Percentiles rank a stretch among this genome's conserved stretches.
Evolutionary conservation across 2,888 invertebrate species (phyloP).

Genomic region (Eutolmus rufibarbis): DNA sequence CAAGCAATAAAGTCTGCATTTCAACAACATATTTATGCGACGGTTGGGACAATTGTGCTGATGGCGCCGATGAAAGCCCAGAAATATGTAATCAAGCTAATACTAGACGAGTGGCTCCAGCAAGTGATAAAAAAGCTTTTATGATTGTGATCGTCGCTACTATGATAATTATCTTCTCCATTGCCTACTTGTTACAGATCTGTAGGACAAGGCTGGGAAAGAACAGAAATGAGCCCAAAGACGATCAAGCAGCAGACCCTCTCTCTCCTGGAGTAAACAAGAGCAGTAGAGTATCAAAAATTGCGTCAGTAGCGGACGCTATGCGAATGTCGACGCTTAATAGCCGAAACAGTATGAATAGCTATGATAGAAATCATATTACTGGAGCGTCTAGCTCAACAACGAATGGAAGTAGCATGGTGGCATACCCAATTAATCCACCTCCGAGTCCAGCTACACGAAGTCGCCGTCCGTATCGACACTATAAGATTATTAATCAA

Average conservation of each 20-base stretch:
- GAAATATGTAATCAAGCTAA: conserved; percentile 67
- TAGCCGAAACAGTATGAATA: conserved; percentile 69
- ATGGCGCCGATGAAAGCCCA: conserved; percentile 80
- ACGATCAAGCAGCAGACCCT: conserved; percentile 73
- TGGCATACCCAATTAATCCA: conserved; percentile 84
- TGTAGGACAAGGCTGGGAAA: conserved; percentile 65
- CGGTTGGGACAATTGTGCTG: conserved; percentile 78
- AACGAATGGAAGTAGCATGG: conserved; percentile 63
- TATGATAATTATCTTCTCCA: conserved; percentile 66
- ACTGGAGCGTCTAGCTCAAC: conserved; percentile 67
- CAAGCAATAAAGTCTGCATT: conserved; percentile 77
- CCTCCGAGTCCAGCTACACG: conserved; percentile 90
- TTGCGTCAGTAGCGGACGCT: conserved; percentile 64
- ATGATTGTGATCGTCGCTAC: conserved; percentile 67
- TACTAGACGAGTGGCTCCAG: conserved; percentile 63
- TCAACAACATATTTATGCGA: conserved; percentile 75
- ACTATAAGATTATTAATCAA: conserved; percentile 79
- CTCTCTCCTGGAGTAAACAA: conserved; percentile 66
- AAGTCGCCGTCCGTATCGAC: conserved; percentile 77
- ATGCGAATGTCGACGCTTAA: conserved; percentile 73
- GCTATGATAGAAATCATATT: conserved; percentile 75
- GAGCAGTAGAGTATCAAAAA: conserved; percentile 60
- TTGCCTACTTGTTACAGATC: conserved; percentile 66
- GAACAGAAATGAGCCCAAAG: conserved; percentile 66
- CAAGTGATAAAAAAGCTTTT: conserved; percentile 65